Evolutionary conservation across 2,888 invertebrate genomes (phyloP), one percentile per base, ranked within the genome.

Genomic region (Leucania comma): DNA sequence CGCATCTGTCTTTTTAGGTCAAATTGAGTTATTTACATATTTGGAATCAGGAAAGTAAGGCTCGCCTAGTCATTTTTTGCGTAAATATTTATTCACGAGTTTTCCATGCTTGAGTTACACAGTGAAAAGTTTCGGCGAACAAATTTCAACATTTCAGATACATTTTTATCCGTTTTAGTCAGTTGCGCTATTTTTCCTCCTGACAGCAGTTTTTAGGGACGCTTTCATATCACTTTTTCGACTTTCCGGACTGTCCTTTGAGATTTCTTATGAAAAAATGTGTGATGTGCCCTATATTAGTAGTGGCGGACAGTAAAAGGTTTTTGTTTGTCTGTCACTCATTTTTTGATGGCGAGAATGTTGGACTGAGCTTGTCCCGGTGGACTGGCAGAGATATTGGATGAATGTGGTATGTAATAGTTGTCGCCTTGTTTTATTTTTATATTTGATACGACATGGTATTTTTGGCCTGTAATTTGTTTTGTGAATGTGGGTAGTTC

Each of bases 251-350:
- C 32, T 38, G 60, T 73, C 83, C 84, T 69, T 79, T 66, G 86
- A 85, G 84, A 83, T 73, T 83, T 81, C 64, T 54, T 73, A 66
- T 75, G 76, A 73, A 74, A 78, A 85, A 77, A 71, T 65, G 61
- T 74, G 48, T 46, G 42, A 38, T 72, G 61, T 74, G 74, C 50
- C 68, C 24, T 78, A 74, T 81, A 86, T 85, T 81, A 81, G 75
- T 72, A 68, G 50, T 53, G 72, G 62, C 32, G 24, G 75, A 72
- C 75, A 61, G 83, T 81, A 84, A 85, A 86, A 86, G 81, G 83
- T 81, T 82, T 82, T 76, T 84, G 82, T 86, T 81, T 81, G 71
- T 71, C 38, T 71, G 78, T 77, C 82, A 84, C 69, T 85, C 82
- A 82, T 72, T 73, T 85, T 77, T 79, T 83, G 74, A 78, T 68